Percentiles rank a stretch among this genome's conserved stretches.
These are phyloP conservation scores for Eucidaris tribuloides DNA, from an alignment of 35 echinoderm and acorn worm genomes.

Conservation along the genomic window DNA sequence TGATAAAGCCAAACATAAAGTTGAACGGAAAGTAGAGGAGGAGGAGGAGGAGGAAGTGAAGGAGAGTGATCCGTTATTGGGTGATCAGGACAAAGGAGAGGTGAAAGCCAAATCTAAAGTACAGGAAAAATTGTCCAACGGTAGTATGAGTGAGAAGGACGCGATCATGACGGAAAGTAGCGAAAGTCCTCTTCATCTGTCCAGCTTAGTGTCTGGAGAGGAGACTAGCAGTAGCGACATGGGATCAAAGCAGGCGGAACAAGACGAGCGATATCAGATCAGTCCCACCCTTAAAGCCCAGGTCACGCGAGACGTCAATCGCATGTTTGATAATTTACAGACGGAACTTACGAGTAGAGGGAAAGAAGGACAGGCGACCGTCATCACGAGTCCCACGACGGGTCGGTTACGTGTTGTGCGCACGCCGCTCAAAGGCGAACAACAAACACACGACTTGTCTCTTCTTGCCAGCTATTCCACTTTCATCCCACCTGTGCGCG, in stretches of 20 bases:
- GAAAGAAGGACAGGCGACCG: background rate
- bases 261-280: conserved; percentile 46
- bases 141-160: conserved; percentile 30
- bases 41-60: background rate
- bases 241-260: conserved; percentile 7
- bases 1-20: conserved; percentile 34
- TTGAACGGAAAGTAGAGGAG: conserved; percentile 14
- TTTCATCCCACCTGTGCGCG: conserved; percentile 74
- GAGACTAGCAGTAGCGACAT: conserved; percentile 23
- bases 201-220: conserved; percentile 14
- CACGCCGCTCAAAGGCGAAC: conserved; percentile 57
- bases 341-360: conserved; percentile 51
- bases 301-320: conserved; percentile 58
- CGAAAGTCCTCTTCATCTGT: conserved; percentile 34
- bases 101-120: conserved; percentile 22
- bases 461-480: conserved; percentile 86
- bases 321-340: conserved; percentile 91
- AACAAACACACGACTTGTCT: conserved; percentile 74
- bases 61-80: conserved; percentile 7
- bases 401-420: conserved; percentile 22
- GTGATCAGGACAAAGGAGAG: background rate
- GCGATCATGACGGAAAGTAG: conserved; percentile 18
- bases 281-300: conserved; percentile 59
- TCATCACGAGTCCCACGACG: conserved; percentile 1
- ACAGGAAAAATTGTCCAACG: conserved; percentile 30